Evolutionary conservation across 1,140 invertebrate genomes (phyloP).

Genomic region (Octopus sinensis): DNA sequence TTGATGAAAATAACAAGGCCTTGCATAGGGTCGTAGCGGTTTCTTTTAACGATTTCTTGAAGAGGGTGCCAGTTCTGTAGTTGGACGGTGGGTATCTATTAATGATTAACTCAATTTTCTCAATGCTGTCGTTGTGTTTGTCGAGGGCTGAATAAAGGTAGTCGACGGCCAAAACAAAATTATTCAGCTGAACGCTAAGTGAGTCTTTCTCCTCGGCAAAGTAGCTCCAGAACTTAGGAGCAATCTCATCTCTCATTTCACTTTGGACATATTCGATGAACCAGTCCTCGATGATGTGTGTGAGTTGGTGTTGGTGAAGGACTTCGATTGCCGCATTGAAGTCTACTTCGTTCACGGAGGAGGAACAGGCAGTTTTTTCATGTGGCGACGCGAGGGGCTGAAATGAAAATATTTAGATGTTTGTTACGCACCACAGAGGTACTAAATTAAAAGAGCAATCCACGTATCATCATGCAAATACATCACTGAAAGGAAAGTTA

Average conservation of each 20-base stretch:
- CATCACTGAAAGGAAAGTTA: neutral
- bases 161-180: slow-evolving; percentile 33
- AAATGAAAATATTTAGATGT: neutral
- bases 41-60: neutral
- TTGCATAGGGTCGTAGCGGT: slow-evolving; percentile 30
- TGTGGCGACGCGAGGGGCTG: neutral
- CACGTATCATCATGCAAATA: neutral
- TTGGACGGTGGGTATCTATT: neutral
- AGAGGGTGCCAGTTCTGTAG: slow-evolving; percentile 4
- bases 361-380: neutral
- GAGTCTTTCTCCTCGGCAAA: slow-evolving; percentile 22
- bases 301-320: slow-evolving; percentile 31
- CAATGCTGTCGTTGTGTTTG: slow-evolving; percentile 33
- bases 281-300: slow-evolving; percentile 45
- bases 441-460: neutral
- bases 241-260: slow-evolving; percentile 38
- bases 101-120: slow-evolving; percentile 28
- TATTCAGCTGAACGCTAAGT: neutral
- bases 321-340: slow-evolving; percentile 33
- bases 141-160: slow-evolving; percentile 34
- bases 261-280: slow-evolving; percentile 44
- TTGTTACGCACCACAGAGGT: neutral
- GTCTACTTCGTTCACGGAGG: slow-evolving; percentile 19
- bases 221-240: slow-evolving; percentile 37
- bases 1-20: slow-evolving; percentile 40